Conservation (phyloP, 2,113 vertebrate genomes). For the Numida meleagris region DNA sequence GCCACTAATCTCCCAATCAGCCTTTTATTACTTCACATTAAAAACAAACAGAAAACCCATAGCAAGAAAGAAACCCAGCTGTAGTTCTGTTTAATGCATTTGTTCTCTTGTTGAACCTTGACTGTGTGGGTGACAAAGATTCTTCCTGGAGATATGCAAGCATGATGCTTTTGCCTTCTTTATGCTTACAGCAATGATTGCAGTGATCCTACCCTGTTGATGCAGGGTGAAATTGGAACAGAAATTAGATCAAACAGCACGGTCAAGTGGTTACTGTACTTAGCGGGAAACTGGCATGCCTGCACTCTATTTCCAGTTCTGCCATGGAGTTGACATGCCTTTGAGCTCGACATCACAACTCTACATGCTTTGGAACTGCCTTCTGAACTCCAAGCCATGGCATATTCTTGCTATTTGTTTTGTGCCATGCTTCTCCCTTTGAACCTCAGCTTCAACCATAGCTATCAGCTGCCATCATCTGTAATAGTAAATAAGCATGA, state of each 20-base stretch:
- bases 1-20: slow-evolving; percentile 51
- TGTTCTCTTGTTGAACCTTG: neutral
- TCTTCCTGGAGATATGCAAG: slow-evolving; percentile 23
- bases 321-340: neutral
- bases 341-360: neutral
- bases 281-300: neutral
- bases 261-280: neutral
- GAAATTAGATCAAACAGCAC: neutral
- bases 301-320: rapidly evolving
- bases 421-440: neutral
- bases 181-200: neutral
- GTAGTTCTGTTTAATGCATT: slow-evolving; percentile 4
- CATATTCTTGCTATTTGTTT: neutral
- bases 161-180: slow-evolving; percentile 9
- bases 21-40: slow-evolving; percentile 6
- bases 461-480: neutral
- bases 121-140: neutral
- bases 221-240: neutral
- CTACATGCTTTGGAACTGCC: neutral
- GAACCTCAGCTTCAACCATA: neutral
- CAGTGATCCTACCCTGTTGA: slow-evolving; percentile 5
- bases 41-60: slow-evolving; percentile 55
- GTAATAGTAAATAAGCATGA: neutral
- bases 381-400: neutral
- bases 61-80: neutral